Base-by-base conservation (phyloP, 2,797 vertebrate genomes). In the Nannoperca australis region DNA sequence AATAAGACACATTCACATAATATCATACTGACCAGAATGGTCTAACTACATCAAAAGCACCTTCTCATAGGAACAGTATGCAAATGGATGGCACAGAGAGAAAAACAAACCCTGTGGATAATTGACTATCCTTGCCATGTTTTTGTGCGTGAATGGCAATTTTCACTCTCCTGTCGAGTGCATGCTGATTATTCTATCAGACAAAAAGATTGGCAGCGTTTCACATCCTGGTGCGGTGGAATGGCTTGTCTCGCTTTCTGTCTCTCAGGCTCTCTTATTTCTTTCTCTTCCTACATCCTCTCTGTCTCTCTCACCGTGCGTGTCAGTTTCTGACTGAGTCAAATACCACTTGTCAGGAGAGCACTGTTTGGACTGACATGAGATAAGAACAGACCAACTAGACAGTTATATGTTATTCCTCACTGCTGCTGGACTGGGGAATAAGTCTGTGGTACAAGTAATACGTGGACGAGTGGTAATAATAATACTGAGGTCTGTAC, bases 171-270 rank as follows among this genome's bases (percentile, higher is more conserved):
- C 85, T 91, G 91, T 93, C 71, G 86, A 90, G 89, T 80, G 86
- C 82, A 81, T 81, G 86, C 88, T 92, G 92, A 93, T 93, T 92
- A 93, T 94, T 94, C 87, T 87, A 92, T 91, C 92, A 93, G 89
- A 92, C 89, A 88, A 90, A 90, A 90, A 90, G 86, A 92, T 88
- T 93, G 91, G 90, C 89, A 89, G 89, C 55, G 81, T 73, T 88
- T 91, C 89, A 83, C 81, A 87, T 82, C 75, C 84, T 49, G 66
- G 70, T 88, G 86, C 84, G 77, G 75, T 54, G 85, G 85, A 92
- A 92, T 88, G 86, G 83, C 85, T 83, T 75, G 87, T 89, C 85
- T 90, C 76, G 79, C 86, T 84, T 72, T 74, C 84, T 85, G 77
- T 82, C 87, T 88, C 83, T 86, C 75, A 83, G 45, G 14, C 55